A percentile compares a stretch with the other conserved stretches of the same genome.
Conservation (phyloP, 53 echinoderm and acorn worm genomes). For the Hippasteria phrygiana region DNA sequence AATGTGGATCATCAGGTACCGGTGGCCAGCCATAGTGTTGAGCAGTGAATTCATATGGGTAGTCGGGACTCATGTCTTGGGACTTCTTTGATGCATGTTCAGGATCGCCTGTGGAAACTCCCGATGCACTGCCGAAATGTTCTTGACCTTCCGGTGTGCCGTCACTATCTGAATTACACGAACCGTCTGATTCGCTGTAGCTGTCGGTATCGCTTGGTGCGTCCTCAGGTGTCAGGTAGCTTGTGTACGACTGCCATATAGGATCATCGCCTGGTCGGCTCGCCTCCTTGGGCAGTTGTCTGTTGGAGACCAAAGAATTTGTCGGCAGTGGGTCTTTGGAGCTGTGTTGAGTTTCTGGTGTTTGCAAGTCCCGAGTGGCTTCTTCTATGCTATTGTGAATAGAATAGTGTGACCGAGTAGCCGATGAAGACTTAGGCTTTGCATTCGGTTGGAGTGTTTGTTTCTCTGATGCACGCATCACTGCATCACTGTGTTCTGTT, state of each 20-base stretch:
- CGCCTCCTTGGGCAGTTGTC: neutral
- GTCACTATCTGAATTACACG: neutral
- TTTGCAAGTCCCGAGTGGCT: neutral
- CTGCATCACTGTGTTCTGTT: neutral
- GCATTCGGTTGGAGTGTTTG: neutral
- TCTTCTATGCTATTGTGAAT: neutral
- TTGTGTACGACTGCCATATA: slow-evolving; percentile 36
- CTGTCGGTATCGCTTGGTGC: neutral
- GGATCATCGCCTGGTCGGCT: slow-evolving; percentile 23
- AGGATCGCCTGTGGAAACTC: neutral
- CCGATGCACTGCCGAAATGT: neutral
- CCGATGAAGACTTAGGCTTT: neutral
- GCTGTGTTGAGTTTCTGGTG: neutral
- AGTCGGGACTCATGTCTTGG: slow-evolving; percentile 20
- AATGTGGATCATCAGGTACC: neutral
- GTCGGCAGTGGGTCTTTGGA: neutral
- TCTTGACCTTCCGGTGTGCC: neutral
- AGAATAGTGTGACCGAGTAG: neutral
- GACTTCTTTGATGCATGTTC: neutral
- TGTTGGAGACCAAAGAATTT: neutral
- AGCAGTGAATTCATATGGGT: neutral
- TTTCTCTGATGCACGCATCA: neutral
- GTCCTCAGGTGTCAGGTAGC: slow-evolving; percentile 1
- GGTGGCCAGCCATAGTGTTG: neutral
- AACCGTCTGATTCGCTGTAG: neutral